A percentile compares a stretch with the other conserved stretches of the same genome.
These are phyloP conservation scores for Tetheella fluctuosa DNA, from an alignment of 2,888 invertebrate species.

Conservation along the genomic window DNA sequence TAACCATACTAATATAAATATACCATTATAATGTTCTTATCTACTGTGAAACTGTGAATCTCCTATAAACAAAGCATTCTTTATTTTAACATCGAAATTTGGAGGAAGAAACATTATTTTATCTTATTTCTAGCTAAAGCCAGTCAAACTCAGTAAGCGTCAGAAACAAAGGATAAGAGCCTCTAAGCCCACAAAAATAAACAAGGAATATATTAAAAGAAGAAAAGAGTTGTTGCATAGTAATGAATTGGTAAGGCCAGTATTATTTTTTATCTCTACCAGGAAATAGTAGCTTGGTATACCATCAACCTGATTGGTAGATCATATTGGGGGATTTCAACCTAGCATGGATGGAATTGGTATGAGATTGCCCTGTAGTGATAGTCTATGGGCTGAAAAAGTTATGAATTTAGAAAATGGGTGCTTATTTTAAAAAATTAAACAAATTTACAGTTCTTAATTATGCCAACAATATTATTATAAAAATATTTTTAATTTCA, in stretches of 20 bases:
- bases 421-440: no score
- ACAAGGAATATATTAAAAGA: slow-evolving; percentile 28
- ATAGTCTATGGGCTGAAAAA: no score
- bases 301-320: not conserved
- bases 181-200: slow-evolving; percentile 30
- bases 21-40: not conserved
- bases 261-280: no score
- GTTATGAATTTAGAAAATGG: no score
- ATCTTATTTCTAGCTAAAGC: slow-evolving; percentile 50
- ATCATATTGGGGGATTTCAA: not conserved
- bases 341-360: no score
- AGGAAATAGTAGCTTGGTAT: no score
- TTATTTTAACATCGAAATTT: no score
- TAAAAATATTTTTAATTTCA: slow-evolving; percentile 38
- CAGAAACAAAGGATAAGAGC: slow-evolving; percentile 53
- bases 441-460: not conserved
- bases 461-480: not conserved
- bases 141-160: slow-evolving; percentile 55
- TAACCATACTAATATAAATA: not conserved
- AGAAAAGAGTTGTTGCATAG: slow-evolving; percentile 46
- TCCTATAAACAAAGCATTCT: no score
- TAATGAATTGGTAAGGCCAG: slow-evolving; percentile 58
- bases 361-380: no score
- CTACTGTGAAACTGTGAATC: no score
- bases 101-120: not conserved